Evolutionary conservation across 2,113 vertebrate genomes (phyloP).

Genomic region (Cavia aperea): DNA sequence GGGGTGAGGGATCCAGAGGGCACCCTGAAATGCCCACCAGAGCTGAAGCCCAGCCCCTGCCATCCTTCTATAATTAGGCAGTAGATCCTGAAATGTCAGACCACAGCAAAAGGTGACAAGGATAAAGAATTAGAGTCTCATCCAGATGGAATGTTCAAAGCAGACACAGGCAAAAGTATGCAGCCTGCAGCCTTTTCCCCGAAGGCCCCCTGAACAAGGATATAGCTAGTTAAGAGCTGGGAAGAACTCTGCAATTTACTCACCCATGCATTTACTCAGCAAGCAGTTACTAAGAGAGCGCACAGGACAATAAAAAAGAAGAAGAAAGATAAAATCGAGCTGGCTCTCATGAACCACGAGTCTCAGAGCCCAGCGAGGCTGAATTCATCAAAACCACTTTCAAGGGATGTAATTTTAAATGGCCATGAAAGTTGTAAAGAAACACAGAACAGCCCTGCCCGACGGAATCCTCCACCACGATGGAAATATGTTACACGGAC

Average conservation of each 20-base stretch:
- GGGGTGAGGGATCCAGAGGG: no score
- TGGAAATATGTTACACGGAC: fast-evolving
- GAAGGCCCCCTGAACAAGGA: neutral
- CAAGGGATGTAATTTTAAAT: neutral
- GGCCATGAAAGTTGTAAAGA: neutral
- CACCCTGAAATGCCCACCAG: fast-evolving
- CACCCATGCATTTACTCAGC: neutral
- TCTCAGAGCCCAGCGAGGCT: neutral
- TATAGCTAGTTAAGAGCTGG: neutral
- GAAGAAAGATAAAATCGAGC: neutral
- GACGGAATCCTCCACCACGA: neutral
- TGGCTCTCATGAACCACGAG: neutral
- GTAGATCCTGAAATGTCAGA: neutral
- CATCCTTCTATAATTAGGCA: neutral
- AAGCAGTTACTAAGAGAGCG: no score
- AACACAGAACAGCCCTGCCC: neutral
- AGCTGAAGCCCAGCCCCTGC: no score
- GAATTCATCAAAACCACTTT: neutral
- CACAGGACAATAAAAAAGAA: neutral
- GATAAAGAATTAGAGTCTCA: neutral
- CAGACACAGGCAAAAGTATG: neutral
- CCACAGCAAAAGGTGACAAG: neutral
- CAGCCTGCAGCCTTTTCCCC: neutral
- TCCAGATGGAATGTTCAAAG: neutral
- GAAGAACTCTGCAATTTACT: neutral